phyloP scores from a whole-genome alignment of 1,140 invertebrate species.

The Megalopta genalis region DNA sequence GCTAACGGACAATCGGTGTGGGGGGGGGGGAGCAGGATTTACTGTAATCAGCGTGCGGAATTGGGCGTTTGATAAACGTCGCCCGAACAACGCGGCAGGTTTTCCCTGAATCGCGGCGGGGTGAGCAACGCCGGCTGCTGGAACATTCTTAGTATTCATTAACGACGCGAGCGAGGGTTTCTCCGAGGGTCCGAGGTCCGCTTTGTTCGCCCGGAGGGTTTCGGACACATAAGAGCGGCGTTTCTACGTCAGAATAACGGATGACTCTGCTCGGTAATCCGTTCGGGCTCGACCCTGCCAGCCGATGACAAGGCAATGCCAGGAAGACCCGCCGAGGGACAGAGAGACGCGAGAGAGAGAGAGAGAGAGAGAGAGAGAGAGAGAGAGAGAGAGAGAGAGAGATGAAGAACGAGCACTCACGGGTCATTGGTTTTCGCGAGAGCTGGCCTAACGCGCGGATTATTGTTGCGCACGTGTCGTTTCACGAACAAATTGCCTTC shows the following conservation, averaged over 20 bases:
- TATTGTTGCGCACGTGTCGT: conserved; percentile 38
- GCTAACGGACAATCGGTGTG: no score
- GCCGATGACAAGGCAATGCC: conserved; percentile 35
- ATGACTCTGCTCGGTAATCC: conserved; percentile 41
- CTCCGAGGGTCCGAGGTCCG: neutral
- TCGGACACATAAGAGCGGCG: conserved; percentile 14
- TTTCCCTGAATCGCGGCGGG: neutral
- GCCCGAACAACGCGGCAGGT: neutral
- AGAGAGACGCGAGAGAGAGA: no score
- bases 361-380: no score
- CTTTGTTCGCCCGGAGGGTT: conserved; percentile 32
- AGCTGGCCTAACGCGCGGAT: conserved; percentile 4
- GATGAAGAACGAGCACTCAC: neutral
- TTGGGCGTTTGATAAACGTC: neutral
- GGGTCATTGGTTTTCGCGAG: conserved; percentile 37
- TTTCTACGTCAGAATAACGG: conserved; percentile 43
- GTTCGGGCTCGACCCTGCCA: conserved; percentile 29
- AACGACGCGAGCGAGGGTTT: conserved; percentile 12
- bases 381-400: neutral
- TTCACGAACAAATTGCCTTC: conserved; percentile 24
- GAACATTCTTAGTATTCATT: conserved; percentile 36
- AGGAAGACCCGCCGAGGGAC: conserved; percentile 8
- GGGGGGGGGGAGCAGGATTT: no score
- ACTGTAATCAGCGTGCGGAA: neutral
- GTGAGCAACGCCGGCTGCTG: neutral